phyloP scores from a whole-genome alignment of 2,797 vertebrate genomes.

The Jordanella pulchra region DNA sequence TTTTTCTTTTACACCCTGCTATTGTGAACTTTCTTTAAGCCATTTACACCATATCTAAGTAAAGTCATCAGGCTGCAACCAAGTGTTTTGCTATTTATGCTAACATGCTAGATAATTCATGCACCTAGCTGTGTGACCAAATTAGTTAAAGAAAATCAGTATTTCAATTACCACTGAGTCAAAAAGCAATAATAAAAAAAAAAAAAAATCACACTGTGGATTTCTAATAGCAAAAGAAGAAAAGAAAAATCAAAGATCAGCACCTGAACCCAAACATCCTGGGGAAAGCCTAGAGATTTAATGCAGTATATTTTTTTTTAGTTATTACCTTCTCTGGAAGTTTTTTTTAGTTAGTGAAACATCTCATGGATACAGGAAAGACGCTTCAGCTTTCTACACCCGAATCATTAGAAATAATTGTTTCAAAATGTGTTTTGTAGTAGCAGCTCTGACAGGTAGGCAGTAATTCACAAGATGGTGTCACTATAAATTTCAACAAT shows the following conservation, averaged over 20 bases:
- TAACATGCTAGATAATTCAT: not conserved
- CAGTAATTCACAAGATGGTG: not conserved
- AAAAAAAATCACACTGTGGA: not conserved
- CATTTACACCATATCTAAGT: not conserved
- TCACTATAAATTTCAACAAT: conserved; percentile 1
- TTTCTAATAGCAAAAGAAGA: not conserved
- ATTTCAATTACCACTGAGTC: conserved; percentile 2
- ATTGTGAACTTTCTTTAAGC: not conserved
- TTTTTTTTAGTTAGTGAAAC: not conserved
- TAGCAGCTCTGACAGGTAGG: not conserved
- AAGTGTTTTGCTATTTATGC: not conserved
- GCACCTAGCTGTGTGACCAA: not conserved
- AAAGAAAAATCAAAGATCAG: not conserved
- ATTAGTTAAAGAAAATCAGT: not conserved
- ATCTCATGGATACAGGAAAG: not conserved
- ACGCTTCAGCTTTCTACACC: not conserved
- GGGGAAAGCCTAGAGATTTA: not conserved
- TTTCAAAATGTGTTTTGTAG: not conserved
- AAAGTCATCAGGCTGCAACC: not conserved
- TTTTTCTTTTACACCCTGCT: not conserved
- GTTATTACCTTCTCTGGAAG: no score
- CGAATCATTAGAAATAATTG: not conserved
- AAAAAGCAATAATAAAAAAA: conserved; percentile 7
- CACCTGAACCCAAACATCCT: not conserved
- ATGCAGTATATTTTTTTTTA: not conserved